Conservation (phyloP, 2,888 invertebrate genomes). For the Rhingia campestris region DNA sequence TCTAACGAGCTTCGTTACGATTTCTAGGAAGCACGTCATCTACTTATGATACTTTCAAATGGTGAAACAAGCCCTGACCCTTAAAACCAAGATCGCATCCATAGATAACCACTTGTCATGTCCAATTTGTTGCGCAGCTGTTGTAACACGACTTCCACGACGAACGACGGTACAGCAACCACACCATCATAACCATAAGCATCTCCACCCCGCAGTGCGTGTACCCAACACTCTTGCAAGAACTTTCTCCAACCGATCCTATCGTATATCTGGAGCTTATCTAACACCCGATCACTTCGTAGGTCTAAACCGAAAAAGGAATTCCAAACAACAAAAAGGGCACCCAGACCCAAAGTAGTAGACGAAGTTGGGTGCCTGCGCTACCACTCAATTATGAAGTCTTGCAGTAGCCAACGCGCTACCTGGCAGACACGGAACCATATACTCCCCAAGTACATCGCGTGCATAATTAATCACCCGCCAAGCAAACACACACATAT, state of each 20-base stretch:
- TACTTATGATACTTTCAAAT: conserved; percentile 5
- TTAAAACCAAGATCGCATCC: conserved; percentile 45
- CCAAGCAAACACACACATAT: conserved; percentile 30
- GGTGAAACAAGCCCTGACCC: conserved; percentile 25
- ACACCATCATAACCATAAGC: conserved; percentile 13
- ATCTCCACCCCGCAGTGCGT: conserved; percentile 31
- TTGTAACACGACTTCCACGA: conserved; percentile 26
- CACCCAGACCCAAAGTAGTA: conserved; percentile 25
- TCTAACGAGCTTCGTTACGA: conserved; percentile 33
- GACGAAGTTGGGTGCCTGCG: conserved; percentile 14
- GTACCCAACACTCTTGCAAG: not conserved
- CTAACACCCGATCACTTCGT: conserved; percentile 61
- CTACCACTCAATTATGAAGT: conserved; percentile 67
- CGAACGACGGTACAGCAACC: not conserved
- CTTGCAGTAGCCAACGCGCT: conserved; percentile 38
- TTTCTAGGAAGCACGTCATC: conserved; percentile 26
- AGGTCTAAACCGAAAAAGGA: conserved; percentile 46
- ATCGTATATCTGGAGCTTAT: conserved; percentile 60
- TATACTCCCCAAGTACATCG: conserved; percentile 58
- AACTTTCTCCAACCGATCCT: conserved; percentile 51
- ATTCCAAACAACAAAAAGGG: conserved; percentile 38
- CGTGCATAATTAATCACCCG: conserved; percentile 74
- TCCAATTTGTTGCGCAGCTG: conserved; percentile 63
- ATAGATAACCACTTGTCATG: conserved; percentile 52
- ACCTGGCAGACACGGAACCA: conserved; percentile 64